Conservation (phyloP, 1,140 invertebrate genomes). For the Holcopasites calliopsidis region DNA sequence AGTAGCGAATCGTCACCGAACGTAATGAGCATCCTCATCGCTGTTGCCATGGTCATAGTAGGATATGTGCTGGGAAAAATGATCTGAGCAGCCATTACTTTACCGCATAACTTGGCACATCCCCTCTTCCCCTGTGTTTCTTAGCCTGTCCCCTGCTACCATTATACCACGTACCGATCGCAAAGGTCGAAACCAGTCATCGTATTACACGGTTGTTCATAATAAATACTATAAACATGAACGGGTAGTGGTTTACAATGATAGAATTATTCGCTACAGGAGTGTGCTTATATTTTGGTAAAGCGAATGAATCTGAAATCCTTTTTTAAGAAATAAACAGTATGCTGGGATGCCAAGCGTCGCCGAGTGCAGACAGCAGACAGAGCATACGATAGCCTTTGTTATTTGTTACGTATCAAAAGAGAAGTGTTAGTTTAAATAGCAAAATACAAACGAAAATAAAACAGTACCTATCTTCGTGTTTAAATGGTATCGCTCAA, state of each 20-base stretch:
- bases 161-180: constrained; percentile 61
- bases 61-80: constrained; percentile 77
- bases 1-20: constrained; percentile 63
- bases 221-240: constrained; percentile 62
- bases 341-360: background rate
- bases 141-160: constrained; percentile 70
- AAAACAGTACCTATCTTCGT: constrained; percentile 4
- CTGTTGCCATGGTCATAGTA: constrained; percentile 73
- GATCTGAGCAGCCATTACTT: constrained; percentile 73
- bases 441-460: constrained; percentile 24
- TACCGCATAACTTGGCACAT: constrained; percentile 66
- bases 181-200: constrained; percentile 52
- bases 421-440: constrained; percentile 25
- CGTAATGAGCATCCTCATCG: constrained; percentile 69
- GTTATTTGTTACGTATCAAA: constrained; percentile 19
- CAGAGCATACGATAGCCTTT: constrained; percentile 7
- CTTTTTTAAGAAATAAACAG: constrained; percentile 50
- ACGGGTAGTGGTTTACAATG: constrained; percentile 59
- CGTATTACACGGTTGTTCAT: constrained; percentile 59
- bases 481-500: too few relatives aligned
- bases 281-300: constrained; percentile 55
- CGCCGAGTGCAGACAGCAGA: background rate
- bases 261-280: constrained; percentile 54
- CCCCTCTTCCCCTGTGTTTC: constrained; percentile 67
- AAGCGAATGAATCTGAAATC: constrained; percentile 33